Percentiles rank a stretch among this genome's conserved stretches.
Conservation (phyloP, 2,113 vertebrate genomes). For the Ranitomeya imitator region DNA sequence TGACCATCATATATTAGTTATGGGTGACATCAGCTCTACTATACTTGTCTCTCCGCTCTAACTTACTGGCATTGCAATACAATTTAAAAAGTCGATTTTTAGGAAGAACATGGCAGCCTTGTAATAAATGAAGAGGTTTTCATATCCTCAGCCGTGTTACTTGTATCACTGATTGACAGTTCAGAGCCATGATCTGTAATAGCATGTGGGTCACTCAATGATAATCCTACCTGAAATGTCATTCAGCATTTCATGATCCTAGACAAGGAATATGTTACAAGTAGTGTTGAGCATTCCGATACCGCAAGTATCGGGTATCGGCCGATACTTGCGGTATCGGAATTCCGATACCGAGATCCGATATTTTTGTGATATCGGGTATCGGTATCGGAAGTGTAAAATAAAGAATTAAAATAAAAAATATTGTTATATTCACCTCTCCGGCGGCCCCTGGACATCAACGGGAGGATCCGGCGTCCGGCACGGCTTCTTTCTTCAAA, state of each 20-base stretch:
- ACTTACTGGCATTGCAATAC: neutral
- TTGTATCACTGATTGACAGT: neutral
- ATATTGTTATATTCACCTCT: too few relatives aligned
- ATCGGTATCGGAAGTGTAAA: too few relatives aligned
- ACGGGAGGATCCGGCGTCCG: too few relatives aligned
- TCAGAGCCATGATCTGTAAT: neutral
- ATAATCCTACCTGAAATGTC: neutral
- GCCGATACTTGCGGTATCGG: too few relatives aligned
- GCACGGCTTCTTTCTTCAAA: too few relatives aligned
- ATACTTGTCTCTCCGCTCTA: neutral
- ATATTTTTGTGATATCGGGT: too few relatives aligned
- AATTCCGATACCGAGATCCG: too few relatives aligned
- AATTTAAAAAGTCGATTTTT: neutral
- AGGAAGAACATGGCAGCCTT: neutral
- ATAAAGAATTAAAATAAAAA: too few relatives aligned
- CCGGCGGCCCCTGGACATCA: too few relatives aligned
- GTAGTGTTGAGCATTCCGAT: too few relatives aligned
- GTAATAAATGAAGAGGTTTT: neutral
- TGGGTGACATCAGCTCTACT: too few relatives aligned
- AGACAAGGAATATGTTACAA: neutral
- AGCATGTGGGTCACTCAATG: neutral
- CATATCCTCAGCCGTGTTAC: neutral
- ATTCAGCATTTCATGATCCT: neutral
- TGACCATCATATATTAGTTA: neutral
- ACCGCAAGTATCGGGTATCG: too few relatives aligned